Base-by-base conservation (phyloP, 2,113 vertebrate species). In the Gasterosteus aculeatus region DNA sequence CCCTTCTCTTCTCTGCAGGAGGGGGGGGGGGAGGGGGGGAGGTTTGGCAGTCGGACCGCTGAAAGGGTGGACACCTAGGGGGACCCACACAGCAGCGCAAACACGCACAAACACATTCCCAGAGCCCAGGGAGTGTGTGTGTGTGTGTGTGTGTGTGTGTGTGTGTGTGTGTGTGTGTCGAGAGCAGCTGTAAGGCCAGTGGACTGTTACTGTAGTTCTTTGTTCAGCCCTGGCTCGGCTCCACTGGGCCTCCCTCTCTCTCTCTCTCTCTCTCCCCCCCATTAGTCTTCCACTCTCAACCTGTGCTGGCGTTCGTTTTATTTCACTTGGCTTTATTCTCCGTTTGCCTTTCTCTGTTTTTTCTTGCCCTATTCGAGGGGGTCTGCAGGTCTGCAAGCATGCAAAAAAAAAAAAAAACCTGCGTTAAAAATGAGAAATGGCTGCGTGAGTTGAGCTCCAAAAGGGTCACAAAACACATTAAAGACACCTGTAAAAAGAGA, bases 201-300 rank as follows among this genome's bases (percentile, higher is more conserved):
- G 82, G 86, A 89, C 80, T 84, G 82, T 89, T 88, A 91, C 92
- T 93, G 91, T 93, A 92, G 92, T 70, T 90, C 90, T 93, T 93
- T 93, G 90, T 92, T 88, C 83, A 68, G 79, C 69, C n/a, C 80
- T 92, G 85, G 87, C 85, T 86, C 71, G 12, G 82, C 88, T 88
- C 84, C 83, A 87, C 77, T 63, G 68, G 64, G 41, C 59, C 71
- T 22, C 85, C 64, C 59, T 41, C 64, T 75, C n/a, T 41, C 39
- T 44, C 42, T 8, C 41, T n/a, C n/a, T n/a, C n/a, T n/a, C n/a
- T n/a, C n/a, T n/a, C 31, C 46, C 58, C 33, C 67, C 57, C 69
- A 58, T 78, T 68, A 51, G 72, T 82, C 6, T 29, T 56, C 71
- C 15, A 19, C 39, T 72, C n/a, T 7, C 26, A 66, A 70, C 58